Evolutionary conservation across 2,888 invertebrate genomes (phyloP).

Genomic region (Lasioglossum oenotherae): DNA sequence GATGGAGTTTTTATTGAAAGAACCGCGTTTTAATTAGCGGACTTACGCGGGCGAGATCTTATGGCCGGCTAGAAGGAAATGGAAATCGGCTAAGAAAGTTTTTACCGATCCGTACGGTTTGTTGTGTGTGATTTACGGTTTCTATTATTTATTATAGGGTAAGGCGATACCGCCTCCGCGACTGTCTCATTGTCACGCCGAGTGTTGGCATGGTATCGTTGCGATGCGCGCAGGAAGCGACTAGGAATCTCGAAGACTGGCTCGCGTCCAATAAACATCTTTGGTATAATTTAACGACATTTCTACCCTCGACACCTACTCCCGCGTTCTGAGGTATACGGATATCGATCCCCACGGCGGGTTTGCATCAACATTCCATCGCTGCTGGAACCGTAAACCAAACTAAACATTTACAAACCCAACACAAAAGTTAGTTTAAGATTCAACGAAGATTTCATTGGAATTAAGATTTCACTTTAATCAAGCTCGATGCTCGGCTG

Average conservation of each 20-base stretch:
- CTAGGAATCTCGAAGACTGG: conserved; percentile 73
- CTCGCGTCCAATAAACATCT: conserved; percentile 78
- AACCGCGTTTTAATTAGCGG: not conserved
- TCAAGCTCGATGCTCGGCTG: too few species aligned
- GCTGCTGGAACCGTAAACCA: not conserved
- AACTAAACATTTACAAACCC: not conserved
- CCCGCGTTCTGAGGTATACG: conserved; percentile 33
- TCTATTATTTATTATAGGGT: conserved; percentile 43
- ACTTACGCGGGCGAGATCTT: not conserved
- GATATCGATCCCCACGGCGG: conserved; percentile 29
- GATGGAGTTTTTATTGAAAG: conserved; percentile 1
- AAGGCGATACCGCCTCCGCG: conserved; percentile 71
- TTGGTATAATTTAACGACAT: conserved; percentile 79
- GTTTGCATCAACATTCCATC: not conserved
- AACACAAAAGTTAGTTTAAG: not conserved
- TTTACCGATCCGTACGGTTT: conserved; percentile 29
- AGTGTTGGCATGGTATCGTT: conserved; percentile 73
- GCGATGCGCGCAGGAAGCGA: conserved; percentile 57
- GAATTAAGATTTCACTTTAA: too few species aligned
- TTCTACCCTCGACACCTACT: conserved; percentile 69
- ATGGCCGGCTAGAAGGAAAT: not conserved
- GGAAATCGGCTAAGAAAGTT: not conserved
- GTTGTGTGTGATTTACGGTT: conserved; percentile 66
- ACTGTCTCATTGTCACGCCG: conserved; percentile 78
- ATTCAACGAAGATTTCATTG: too few species aligned